phyloP scores from a whole-genome alignment of 2,888 invertebrate genomes.

The Dicyrtomina minuta region DNA sequence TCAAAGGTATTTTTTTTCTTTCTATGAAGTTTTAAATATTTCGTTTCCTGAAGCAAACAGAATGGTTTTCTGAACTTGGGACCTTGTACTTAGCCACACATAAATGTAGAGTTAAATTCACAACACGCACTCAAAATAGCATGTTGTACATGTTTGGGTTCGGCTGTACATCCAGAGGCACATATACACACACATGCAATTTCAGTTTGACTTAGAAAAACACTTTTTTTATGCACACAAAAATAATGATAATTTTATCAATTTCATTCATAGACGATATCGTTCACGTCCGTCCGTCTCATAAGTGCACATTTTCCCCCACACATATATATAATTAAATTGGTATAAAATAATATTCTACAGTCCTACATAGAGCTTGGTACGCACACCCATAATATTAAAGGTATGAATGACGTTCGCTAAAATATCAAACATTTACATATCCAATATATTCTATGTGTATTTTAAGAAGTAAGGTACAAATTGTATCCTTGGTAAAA shows the following conservation, averaged over 20 bases:
- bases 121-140: neutral
- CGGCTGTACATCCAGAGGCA: neutral
- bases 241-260: neutral
- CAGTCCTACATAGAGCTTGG: too few species aligned
- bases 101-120: too few species aligned
- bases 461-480: neutral
- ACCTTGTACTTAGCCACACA: too few species aligned
- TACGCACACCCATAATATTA: neutral
- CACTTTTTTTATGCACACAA: conserved; percentile 11
- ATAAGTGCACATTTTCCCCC: neutral
- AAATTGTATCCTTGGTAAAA: neutral
- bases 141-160: neutral
- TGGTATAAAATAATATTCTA: too few species aligned
- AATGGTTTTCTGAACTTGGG: too few species aligned
- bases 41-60: too few species aligned
- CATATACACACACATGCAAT: neutral
- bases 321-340: neutral
- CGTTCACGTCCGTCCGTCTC: neutral
- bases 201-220: conserved; percentile 19
- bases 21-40: too few species aligned
- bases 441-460: neutral
- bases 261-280: neutral
- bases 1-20: too few species aligned
- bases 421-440: neutral
- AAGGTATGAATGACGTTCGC: neutral